Evolutionary conservation across 2,797 vertebrate genomes (phyloP).

Genomic region (Menidia menidia): DNA sequence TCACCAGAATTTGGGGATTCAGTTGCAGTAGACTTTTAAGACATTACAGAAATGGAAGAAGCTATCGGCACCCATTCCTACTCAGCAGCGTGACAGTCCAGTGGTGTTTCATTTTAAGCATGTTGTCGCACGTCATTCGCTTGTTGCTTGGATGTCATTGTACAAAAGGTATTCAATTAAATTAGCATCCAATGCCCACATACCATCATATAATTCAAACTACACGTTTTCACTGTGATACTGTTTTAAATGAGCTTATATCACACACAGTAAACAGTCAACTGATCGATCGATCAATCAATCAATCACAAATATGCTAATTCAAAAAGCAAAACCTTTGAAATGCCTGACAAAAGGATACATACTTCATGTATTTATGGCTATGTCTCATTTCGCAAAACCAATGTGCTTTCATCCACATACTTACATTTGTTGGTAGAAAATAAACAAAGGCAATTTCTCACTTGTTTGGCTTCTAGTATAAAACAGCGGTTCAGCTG

Average conservation of each 20-base stretch:
- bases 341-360: background rate
- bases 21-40: background rate
- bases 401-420: slow-evolving; percentile 38
- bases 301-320: slow-evolving; percentile 33
- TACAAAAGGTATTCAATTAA: slow-evolving; percentile 38
- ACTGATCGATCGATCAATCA: slow-evolving; percentile 25
- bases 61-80: slow-evolving; percentile 4
- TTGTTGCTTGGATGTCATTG: slow-evolving; percentile 8
- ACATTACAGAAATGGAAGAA: background rate
- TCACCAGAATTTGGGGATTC: slow-evolving; percentile 15
- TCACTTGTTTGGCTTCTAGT: slow-evolving; percentile 46
- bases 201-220: slow-evolving; percentile 40
- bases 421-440: slow-evolving; percentile 8
- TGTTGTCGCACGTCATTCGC: slow-evolving; percentile 4
- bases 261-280: slow-evolving; percentile 49
- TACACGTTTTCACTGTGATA: slow-evolving; percentile 35
- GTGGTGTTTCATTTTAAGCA: slow-evolving; percentile 14
- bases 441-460: slow-evolving; percentile 59
- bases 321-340: slow-evolving; percentile 1
- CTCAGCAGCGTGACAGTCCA: slow-evolving; percentile 10
- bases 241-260: slow-evolving; percentile 34
- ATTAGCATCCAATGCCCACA: slow-evolving; percentile 33
- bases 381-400: slow-evolving; percentile 41
- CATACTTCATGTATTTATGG: slow-evolving; percentile 50
- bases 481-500: slow-evolving; percentile 39